A percentile compares a stretch with the other conserved stretches of the same genome.
These are phyloP conservation scores for Athalia circularis DNA, from an alignment of 2,888 invertebrate genomes.

Conservation along the genomic window DNA sequence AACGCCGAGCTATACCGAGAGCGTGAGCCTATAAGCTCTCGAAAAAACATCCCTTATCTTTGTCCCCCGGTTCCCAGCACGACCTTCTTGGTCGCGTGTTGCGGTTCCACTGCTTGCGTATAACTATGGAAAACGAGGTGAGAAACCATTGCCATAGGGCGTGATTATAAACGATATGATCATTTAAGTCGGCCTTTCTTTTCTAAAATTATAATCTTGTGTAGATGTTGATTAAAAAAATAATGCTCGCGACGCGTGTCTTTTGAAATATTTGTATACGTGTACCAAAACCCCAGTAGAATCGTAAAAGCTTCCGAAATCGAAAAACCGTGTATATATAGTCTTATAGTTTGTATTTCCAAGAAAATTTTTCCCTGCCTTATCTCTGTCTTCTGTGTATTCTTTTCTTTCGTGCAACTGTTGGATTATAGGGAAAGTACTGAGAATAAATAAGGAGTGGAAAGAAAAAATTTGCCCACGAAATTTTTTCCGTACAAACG, in stretches of 20 bases:
- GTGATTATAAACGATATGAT: too few relatives aligned
- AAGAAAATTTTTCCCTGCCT: conserved; percentile 18
- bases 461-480: too few relatives aligned
- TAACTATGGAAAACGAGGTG: conserved; percentile 5
- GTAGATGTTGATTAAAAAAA: too few relatives aligned
- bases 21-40: conserved; percentile 3
- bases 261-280: too few relatives aligned
- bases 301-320: not conserved
- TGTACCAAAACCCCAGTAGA: not conserved
- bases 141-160: not conserved
- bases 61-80: conserved; percentile 25
- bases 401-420: not conserved
- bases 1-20: conserved; percentile 4
- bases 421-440: not conserved
- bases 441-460: conserved; percentile 5
- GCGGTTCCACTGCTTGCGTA: too few relatives aligned
- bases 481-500: too few relatives aligned
- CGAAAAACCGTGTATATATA: not conserved
- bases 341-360: conserved; percentile 10
- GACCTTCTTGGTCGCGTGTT: not conserved
- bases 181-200: too few relatives aligned
- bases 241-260: too few relatives aligned
- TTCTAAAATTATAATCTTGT: too few relatives aligned
- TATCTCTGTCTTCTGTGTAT: conserved; percentile 8
- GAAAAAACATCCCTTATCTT: conserved; percentile 43